A percentile compares a stretch with the other conserved stretches of the same genome.
Evolutionary conservation across 2,797 vertebrate species (phyloP).

Genomic region (Enoplosus armatus): DNA sequence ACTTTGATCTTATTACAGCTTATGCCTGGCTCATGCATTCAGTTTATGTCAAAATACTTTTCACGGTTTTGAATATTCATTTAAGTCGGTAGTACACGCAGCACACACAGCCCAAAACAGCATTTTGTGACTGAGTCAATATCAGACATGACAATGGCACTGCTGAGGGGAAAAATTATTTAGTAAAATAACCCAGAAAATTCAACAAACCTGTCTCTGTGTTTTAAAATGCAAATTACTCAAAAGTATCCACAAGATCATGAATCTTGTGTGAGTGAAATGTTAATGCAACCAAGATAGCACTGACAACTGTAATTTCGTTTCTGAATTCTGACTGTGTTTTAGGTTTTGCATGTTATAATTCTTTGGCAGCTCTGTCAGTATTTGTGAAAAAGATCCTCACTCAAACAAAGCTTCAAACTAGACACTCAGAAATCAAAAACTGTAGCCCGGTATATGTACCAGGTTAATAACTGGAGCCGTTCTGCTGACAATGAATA

Average conservation of each 20-base stretch:
- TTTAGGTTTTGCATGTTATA: conserved; percentile 38
- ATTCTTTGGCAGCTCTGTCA: conserved; percentile 31
- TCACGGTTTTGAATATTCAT: conserved; percentile 81
- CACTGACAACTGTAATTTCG: conserved; percentile 32
- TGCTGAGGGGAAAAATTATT: conserved; percentile 19
- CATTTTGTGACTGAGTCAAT: conserved; percentile 56
- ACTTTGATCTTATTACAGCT: conserved; percentile 87
- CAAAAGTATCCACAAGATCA: conserved; percentile 25
- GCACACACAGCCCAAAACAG: conserved; percentile 24
- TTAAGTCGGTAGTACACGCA: conserved; percentile 59
- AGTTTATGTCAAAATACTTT: conserved; percentile 82
- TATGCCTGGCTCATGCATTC: conserved; percentile 76
- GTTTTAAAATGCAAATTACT: conserved; percentile 56
- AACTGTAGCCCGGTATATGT: background rate
- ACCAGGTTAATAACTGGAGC: background rate
- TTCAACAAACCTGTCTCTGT: conserved; percentile 38
- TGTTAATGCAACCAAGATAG: conserved; percentile 24
- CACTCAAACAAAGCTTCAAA: conserved; percentile 11
- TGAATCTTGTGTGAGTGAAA: conserved; percentile 37
- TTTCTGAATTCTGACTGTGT: conserved; percentile 26
- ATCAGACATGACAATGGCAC: conserved; percentile 54
- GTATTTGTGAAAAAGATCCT: conserved; percentile 10
- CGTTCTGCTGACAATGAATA: background rate
- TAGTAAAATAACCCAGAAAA: conserved; percentile 35
- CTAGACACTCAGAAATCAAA: conserved; percentile 1